These are phyloP conservation scores for Muntiacus muntjak DNA, from an alignment of 2,113 vertebrate species.

Conservation along the genomic window DNA sequence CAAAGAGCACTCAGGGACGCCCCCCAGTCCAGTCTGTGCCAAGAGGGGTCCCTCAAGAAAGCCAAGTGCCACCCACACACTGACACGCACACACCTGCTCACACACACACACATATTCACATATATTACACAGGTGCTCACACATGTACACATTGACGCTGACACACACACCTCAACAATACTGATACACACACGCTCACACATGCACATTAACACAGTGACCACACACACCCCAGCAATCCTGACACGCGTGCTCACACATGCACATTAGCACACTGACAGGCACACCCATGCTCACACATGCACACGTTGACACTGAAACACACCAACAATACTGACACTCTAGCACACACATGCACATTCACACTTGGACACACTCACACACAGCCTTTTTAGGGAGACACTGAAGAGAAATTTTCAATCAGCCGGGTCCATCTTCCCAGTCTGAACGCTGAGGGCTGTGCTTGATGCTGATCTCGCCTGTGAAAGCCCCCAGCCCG, in stretches of 20 bases:
- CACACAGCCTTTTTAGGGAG: background rate
- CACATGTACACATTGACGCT: rapidly evolving
- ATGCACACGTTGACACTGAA: background rate
- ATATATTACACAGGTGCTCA: background rate
- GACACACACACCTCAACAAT: background rate
- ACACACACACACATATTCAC: background rate
- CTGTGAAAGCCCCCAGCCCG: background rate
- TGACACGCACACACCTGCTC: rapidly evolving
- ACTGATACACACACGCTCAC: rapidly evolving
- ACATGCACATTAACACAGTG: rapidly evolving
- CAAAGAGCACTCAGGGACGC: background rate
- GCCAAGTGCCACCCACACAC: background rate
- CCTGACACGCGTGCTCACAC: background rate
- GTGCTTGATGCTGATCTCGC: rapidly evolving
- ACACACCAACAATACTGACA: background rate
- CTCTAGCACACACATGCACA: background rate
- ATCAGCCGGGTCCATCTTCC: no score
- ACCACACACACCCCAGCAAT: background rate
- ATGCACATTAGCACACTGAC: background rate
- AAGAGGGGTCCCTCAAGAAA: no score
- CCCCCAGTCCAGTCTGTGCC: rapidly evolving
- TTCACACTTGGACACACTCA: background rate
- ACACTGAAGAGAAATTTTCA: background rate
- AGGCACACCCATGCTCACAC: background rate
- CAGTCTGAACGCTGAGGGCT: background rate